These are phyloP conservation scores for Mastigias papua DNA, from an alignment of 30 jellyfish, hydroid and myxozoan genomes.

Conservation along the genomic window DNA sequence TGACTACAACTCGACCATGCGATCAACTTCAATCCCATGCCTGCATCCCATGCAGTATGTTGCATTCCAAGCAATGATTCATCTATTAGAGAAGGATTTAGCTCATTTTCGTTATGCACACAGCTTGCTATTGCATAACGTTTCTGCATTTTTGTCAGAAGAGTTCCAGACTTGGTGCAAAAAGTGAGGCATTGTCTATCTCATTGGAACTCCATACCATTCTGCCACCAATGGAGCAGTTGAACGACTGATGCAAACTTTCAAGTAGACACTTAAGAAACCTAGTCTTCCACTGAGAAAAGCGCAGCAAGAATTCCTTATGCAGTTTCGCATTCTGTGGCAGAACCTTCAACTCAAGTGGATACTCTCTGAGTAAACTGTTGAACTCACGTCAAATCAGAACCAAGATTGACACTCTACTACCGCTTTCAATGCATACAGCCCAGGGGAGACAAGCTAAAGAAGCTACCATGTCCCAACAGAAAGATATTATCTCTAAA, in stretches of 20 bases:
- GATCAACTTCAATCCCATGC: conserved; percentile 21
- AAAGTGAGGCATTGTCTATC: conserved; percentile 23
- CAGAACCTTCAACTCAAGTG: conserved; percentile 32
- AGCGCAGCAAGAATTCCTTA: conserved; percentile 34
- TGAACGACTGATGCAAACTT: conserved; percentile 41
- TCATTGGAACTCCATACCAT: conserved; percentile 46
- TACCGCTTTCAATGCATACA: conserved; percentile 36
- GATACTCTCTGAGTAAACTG: conserved; percentile 52
- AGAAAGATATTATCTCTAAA: conserved; percentile 31
- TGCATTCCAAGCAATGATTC: conserved; percentile 16
- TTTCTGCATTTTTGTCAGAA: conserved; percentile 20
- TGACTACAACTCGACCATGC: conserved; percentile 57
- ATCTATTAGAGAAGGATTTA: conserved; percentile 25
- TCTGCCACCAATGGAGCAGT: conserved; percentile 57
- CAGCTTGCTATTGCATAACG: conserved; percentile 40
- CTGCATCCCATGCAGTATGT: conserved; percentile 22
- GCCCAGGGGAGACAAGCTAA: conserved; percentile 31
- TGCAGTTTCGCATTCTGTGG: conserved; percentile 46
- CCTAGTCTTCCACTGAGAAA: conserved; percentile 42
- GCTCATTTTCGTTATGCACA: conserved; percentile 39
- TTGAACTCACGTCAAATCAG: conserved; percentile 40
- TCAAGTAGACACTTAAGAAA: conserved; percentile 55
- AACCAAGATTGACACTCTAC: conserved; percentile 34
- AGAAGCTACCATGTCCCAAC: conserved; percentile 32
- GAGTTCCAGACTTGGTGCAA: conserved; percentile 38